Evolutionary conservation across 2,888 invertebrate species (phyloP).

Genomic region (Rhimphoctona megacephalus): DNA sequence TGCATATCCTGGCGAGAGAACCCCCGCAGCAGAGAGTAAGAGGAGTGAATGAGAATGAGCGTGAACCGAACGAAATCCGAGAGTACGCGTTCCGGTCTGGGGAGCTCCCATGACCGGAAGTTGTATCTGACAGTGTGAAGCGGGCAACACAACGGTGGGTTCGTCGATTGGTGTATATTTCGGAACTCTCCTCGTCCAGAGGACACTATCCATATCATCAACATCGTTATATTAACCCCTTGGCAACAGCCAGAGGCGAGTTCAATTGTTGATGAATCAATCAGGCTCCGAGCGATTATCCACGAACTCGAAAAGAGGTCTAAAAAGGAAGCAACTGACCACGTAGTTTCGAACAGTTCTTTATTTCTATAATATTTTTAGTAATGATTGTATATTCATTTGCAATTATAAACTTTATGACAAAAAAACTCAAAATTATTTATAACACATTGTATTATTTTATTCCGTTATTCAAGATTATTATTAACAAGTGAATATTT

Average conservation of each 20-base stretch:
- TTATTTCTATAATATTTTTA: too few species aligned
- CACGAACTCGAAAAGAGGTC: background rate
- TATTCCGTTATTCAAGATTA: too few species aligned
- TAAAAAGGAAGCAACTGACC: background rate
- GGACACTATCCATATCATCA: slow-evolving; percentile 16
- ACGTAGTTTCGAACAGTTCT: too few species aligned
- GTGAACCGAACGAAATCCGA: slow-evolving; percentile 60
- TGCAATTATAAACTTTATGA: background rate
- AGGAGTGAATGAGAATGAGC: slow-evolving; percentile 54
- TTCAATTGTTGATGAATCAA: background rate
- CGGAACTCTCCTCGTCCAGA: slow-evolving; percentile 32
- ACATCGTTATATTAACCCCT: slow-evolving; percentile 4
- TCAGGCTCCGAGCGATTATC: background rate
- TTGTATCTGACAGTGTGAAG: slow-evolving; percentile 49
- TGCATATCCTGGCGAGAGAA: slow-evolving; percentile 60
- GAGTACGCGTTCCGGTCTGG: slow-evolving; percentile 65
- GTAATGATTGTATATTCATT: too few species aligned
- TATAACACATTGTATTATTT: too few species aligned
- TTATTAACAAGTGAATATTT: too few species aligned
- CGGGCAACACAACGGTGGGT: slow-evolving; percentile 22
- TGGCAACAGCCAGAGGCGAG: slow-evolving; percentile 22
- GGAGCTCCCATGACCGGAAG: slow-evolving; percentile 63
- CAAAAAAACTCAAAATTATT: too few species aligned
- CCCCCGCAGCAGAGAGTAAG: slow-evolving; percentile 47
- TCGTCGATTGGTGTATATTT: slow-evolving; percentile 60